Conservation (phyloP, 2,888 invertebrate species). For the Baccha elongata region DNA sequence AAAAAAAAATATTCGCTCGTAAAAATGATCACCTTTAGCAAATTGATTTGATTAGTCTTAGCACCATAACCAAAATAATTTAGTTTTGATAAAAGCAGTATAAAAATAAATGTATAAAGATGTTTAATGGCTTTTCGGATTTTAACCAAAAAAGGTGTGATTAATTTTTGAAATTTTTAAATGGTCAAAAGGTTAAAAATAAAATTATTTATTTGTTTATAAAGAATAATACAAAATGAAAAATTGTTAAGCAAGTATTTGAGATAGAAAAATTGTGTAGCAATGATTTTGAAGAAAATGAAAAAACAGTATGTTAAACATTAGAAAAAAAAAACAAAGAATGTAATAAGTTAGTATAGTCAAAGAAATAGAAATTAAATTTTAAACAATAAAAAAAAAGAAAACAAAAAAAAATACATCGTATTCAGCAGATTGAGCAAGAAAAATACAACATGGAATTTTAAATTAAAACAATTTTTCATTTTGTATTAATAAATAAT, state of each 20-base stretch:
- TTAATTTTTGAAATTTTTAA: slow-evolving; percentile 20
- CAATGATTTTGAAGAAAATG: slow-evolving; percentile 58
- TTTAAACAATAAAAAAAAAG: slow-evolving; percentile 27
- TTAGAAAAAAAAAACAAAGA: slow-evolving; percentile 39
- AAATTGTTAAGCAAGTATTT: slow-evolving; percentile 73
- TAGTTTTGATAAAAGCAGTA: slow-evolving; percentile 11
- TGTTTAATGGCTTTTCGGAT: slow-evolving; percentile 19
- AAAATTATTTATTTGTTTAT: slow-evolving; percentile 23
- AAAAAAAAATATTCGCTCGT: not conserved
- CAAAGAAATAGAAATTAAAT: slow-evolving; percentile 24
- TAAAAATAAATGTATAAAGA: slow-evolving; percentile 14
- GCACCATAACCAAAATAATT: slow-evolving; percentile 56
- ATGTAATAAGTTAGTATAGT: slow-evolving; percentile 58
- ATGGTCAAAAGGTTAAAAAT: slow-evolving; percentile 28
- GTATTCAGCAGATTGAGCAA: slow-evolving; percentile 15
- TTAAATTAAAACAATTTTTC: slow-evolving; percentile 76
- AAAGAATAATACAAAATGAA: slow-evolving; percentile 75
- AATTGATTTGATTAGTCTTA: slow-evolving; percentile 62
- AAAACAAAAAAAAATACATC: slow-evolving; percentile 14
- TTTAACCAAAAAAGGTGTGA: slow-evolving; percentile 15
- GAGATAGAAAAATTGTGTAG: slow-evolving; percentile 46
- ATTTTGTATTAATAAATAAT: slow-evolving; percentile 75
- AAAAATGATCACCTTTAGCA: slow-evolving; percentile 50
- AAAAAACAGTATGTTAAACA: slow-evolving; percentile 38
- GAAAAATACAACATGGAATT: slow-evolving; percentile 22